These are phyloP conservation scores for Herpetotheres cachinnans DNA, from an alignment of 2,113 vertebrate genomes.

Conservation along the genomic window DNA sequence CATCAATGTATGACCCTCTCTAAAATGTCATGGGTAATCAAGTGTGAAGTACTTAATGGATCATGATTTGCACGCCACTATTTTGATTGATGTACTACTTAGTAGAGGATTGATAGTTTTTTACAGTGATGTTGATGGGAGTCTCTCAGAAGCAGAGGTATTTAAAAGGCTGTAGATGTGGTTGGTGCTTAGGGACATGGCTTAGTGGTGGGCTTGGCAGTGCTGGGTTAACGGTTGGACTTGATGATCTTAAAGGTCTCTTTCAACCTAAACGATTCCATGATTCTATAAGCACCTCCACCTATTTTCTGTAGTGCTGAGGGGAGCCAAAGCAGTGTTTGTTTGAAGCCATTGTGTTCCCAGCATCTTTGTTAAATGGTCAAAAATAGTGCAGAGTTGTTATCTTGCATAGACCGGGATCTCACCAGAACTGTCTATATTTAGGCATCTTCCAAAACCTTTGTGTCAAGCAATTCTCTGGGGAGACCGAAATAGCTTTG, in stretches of 20 bases:
- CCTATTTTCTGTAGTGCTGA: constrained; percentile 24
- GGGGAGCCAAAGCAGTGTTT: not conserved
- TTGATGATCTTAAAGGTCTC: not conserved
- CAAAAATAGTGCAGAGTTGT: constrained; percentile 35
- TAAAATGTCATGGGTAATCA: constrained; percentile 65
- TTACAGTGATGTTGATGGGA: constrained; percentile 6
- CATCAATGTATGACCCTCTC: constrained; percentile 36
- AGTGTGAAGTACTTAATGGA: constrained; percentile 57
- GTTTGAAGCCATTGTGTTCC: constrained; percentile 27
- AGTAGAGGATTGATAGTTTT: constrained; percentile 42
- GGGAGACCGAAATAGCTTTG: not conserved
- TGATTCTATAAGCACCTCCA: not conserved
- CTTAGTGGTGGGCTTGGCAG: not conserved
- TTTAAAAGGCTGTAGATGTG: not conserved
- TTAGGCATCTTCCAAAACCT: constrained; percentile 58
- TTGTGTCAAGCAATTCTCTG: constrained; percentile 1
- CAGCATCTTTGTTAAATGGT: not conserved
- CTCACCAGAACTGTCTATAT: constrained; percentile 54
- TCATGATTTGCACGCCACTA: constrained; percentile 47
- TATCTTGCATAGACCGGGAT: constrained; percentile 18
- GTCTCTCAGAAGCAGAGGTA: constrained; percentile 34
- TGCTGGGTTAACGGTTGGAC: not conserved
- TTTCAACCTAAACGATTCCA: not conserved
- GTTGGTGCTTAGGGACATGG: not conserved
- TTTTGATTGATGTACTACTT: constrained; percentile 56